These are phyloP conservation scores for Montipora foliosa DNA, from an alignment of 64 coral and sea anemone genomes.

Conservation along the genomic window DNA sequence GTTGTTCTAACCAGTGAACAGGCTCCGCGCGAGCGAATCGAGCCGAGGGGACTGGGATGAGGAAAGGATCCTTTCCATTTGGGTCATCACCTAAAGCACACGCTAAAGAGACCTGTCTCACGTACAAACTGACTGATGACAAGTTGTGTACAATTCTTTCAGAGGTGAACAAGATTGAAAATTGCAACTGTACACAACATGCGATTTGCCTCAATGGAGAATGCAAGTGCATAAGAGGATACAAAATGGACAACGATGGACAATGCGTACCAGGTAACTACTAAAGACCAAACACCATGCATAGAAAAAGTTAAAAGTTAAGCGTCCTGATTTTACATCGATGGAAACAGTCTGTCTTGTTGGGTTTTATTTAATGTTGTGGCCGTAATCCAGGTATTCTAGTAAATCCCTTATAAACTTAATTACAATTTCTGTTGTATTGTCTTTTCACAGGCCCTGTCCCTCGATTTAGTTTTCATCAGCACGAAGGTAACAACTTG, in stretches of 20 bases:
- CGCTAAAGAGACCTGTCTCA: no score
- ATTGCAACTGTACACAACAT: conserved; percentile 6
- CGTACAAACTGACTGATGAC: background rate
- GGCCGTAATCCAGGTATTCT: no score
- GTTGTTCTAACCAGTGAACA: no score
- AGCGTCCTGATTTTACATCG: no score
- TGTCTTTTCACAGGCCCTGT: background rate
- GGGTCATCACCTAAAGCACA: no score
- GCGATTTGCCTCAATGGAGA: background rate
- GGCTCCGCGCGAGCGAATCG: no score
- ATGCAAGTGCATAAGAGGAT: background rate
- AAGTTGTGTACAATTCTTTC: background rate
- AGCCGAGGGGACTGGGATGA: no score
- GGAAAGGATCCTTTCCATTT: no score
- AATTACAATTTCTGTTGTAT: background rate
- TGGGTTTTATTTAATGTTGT: no score
- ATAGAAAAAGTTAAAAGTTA: no score
- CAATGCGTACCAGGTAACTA: background rate
- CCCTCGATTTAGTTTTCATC: background rate
- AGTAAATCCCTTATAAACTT: background rate
- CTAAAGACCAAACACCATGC: no score
- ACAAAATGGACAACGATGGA: background rate
- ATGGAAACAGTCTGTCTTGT: no score
- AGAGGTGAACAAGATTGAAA: background rate
- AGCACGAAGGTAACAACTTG: background rate